These are phyloP conservation scores for Dascyllus trimaculatus DNA, from an alignment of 2,113 vertebrate species.

Conservation along the genomic window DNA sequence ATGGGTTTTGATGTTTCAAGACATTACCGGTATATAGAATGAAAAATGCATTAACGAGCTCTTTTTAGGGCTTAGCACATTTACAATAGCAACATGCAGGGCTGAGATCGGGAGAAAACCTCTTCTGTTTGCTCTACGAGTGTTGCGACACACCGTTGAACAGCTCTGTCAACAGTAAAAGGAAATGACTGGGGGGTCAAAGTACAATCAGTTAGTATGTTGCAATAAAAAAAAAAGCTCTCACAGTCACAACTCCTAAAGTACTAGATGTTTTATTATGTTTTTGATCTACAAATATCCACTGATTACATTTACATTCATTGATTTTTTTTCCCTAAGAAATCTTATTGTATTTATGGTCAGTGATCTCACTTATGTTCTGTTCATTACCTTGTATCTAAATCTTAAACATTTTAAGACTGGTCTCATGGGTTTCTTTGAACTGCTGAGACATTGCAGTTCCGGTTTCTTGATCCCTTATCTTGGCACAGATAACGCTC, in stretches of 20 bases:
- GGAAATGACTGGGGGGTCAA: constrained; percentile 45
- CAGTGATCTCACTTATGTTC: background rate
- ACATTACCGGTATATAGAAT: background rate
- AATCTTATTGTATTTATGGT: background rate
- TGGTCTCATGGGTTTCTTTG: background rate
- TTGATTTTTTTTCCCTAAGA: background rate
- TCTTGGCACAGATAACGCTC: constrained; percentile 29
- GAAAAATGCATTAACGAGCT: background rate
- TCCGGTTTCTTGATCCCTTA: constrained; percentile 31
- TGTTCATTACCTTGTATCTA: constrained; percentile 2
- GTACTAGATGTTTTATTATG: constrained; percentile 59
- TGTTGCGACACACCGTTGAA: constrained; percentile 37
- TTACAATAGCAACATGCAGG: background rate
- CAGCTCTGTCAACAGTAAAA: constrained; percentile 3
- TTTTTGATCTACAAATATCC: constrained; percentile 31
- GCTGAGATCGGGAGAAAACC: background rate
- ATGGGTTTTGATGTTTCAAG: background rate
- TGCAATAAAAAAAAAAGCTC: background rate
- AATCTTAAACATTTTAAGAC: constrained; percentile 7
- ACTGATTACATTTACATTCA: constrained; percentile 28
- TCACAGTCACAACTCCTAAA: constrained; percentile 11
- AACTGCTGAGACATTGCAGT: background rate
- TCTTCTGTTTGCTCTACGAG: constrained; percentile 9
- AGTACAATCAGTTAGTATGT: constrained; percentile 27
- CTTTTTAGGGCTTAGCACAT: background rate